A percentile compares a stretch with the other conserved stretches of the same genome.
Conservation (phyloP, 1,140 invertebrate genomes). For the Nylanderia fulva region DNA sequence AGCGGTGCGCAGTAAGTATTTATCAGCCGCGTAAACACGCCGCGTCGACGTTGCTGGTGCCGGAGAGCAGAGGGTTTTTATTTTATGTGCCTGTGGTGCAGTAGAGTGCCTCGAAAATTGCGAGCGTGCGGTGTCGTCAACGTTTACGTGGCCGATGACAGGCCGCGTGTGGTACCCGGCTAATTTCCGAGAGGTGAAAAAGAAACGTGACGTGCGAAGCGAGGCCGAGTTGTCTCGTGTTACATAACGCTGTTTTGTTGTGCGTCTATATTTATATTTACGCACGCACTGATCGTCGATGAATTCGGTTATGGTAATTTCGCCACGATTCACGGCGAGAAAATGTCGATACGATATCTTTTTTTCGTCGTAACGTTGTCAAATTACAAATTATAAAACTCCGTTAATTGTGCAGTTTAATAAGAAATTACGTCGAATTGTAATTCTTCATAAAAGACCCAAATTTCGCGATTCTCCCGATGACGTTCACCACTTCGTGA, state of each 20-base stretch:
- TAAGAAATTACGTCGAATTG: not conserved
- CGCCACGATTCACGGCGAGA: not conserved
- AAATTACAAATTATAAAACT: not conserved
- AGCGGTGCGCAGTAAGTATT: conserved; percentile 44
- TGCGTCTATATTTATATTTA: conserved; percentile 17
- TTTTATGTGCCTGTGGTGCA: no score
- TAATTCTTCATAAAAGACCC: not conserved
- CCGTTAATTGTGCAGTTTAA: not conserved
- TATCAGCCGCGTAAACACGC: conserved; percentile 13
- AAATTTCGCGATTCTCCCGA: not conserved
- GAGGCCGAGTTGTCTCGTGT: not conserved
- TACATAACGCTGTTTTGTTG: not conserved
- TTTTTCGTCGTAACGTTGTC: not conserved
- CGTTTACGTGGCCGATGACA: conserved; percentile 31
- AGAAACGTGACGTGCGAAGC: not conserved
- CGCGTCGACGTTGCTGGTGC: conserved; percentile 41
- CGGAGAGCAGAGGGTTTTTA: no score
- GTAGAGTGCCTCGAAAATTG: conserved; percentile 31
- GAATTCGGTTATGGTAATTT: not conserved
- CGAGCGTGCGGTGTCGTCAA: not conserved
- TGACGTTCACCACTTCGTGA: not conserved
- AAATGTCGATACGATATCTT: not conserved
- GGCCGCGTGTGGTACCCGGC: not conserved
- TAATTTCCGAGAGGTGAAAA: conserved; percentile 2
- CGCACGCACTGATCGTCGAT: not conserved